Conservation (phyloP, 2,113 vertebrate genomes). For the Panthera tigris region DNA sequence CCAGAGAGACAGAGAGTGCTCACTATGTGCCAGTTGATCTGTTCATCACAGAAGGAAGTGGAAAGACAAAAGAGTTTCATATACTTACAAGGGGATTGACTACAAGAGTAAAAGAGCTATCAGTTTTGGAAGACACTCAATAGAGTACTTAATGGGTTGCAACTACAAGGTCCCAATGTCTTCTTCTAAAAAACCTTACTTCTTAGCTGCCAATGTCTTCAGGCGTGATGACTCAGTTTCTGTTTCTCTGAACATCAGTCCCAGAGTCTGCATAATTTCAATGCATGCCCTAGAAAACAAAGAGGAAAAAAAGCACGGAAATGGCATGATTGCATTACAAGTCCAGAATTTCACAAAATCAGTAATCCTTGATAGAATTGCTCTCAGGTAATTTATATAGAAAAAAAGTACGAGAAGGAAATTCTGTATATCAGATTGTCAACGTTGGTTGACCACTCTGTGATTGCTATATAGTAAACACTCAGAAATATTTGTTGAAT, state of each 20-base stretch:
- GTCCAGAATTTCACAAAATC: background rate
- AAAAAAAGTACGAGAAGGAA: background rate
- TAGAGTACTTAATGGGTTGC: background rate
- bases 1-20: constrained; percentile 13
- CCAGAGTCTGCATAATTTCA: constrained; percentile 85
- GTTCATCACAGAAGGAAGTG: constrained; percentile 37
- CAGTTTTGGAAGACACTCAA: background rate
- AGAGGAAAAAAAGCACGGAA: background rate
- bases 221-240: constrained; percentile 84
- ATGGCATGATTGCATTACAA: background rate
- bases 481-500: background rate
- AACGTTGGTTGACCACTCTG: background rate
- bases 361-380: background rate
- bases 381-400: background rate
- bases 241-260: constrained; percentile 89
- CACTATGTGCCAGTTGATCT: background rate
- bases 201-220: constrained; percentile 82
- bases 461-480: background rate
- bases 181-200: constrained; percentile 75
- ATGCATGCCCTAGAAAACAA: constrained; percentile 83
- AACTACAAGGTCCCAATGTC: background rate
- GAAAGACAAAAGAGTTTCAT: background rate
- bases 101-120: background rate
- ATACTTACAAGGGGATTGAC: background rate
- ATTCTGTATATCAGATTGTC: background rate